Percentiles rank a stretch among this genome's conserved stretches.
These are phyloP conservation scores for Nebria ingens DNA, from an alignment of 1,140 invertebrate species.

Conservation along the genomic window DNA sequence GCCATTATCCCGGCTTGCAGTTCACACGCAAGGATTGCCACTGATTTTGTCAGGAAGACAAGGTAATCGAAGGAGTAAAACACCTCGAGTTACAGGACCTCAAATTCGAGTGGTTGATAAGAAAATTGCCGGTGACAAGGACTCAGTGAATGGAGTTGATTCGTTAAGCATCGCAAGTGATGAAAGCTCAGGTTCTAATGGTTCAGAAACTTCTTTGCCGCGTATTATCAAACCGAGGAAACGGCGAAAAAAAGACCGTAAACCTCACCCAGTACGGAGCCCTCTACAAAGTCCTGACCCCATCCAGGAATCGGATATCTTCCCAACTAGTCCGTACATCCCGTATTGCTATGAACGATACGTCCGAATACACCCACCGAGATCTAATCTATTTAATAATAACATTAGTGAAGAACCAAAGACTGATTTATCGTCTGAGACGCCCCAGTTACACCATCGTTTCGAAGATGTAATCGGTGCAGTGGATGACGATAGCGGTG, in stretches of 20 bases:
- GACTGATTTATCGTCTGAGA: slow-evolving; percentile 21
- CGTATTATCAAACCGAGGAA: slow-evolving; percentile 82
- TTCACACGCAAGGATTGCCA: slow-evolving; percentile 66
- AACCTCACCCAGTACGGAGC: slow-evolving; percentile 40
- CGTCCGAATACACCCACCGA: slow-evolving; percentile 21
- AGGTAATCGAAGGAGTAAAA: slow-evolving; percentile 25
- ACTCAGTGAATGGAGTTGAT: slow-evolving; percentile 37
- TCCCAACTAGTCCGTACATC: slow-evolving; percentile 27
- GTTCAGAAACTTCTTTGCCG: slow-evolving; percentile 68
- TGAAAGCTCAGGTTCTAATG: slow-evolving; percentile 58
- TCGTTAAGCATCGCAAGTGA: slow-evolving; percentile 61
- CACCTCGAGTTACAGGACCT: slow-evolving; percentile 22
- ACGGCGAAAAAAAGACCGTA: slow-evolving; percentile 78
- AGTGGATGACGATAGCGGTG: slow-evolving; percentile 33
- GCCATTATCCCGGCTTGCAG: slow-evolving; percentile 53
- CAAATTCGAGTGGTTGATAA: slow-evolving; percentile 14
- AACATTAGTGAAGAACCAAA: not conserved
- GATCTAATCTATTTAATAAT: not conserved
- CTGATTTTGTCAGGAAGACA: slow-evolving; percentile 50
- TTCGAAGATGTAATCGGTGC: slow-evolving; percentile 37
- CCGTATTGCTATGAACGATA: slow-evolving; percentile 34
- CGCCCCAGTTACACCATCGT: slow-evolving; percentile 30
- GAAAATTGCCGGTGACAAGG: slow-evolving; percentile 27
- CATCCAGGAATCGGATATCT: slow-evolving; percentile 33
- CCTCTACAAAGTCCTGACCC: slow-evolving; percentile 29